A percentile compares a stretch with the other conserved stretches of the same genome.
Evolutionary conservation across 92 coral and sea anemone genomes (phyloP).

Genomic region (Zoanthus solanderi): DNA sequence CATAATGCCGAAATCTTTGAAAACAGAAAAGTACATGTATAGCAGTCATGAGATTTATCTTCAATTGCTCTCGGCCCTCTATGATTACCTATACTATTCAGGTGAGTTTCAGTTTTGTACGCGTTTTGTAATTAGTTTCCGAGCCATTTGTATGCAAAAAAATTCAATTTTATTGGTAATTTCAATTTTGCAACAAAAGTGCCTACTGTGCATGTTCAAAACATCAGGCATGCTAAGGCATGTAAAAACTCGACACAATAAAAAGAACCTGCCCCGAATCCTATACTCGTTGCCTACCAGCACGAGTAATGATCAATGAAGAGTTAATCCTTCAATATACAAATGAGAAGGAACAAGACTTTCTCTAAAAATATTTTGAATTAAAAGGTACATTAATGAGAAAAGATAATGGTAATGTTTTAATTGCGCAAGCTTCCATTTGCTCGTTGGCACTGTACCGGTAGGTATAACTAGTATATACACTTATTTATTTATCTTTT

Average conservation of each 20-base stretch:
- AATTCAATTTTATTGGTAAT: conserved; percentile 38
- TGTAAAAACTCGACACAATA: neutral
- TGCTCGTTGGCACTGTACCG: conserved; percentile 41
- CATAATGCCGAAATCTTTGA: conserved; percentile 10
- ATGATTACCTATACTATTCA: conserved; percentile 29
- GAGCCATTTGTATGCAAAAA: conserved; percentile 32
- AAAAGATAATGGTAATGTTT: neutral
- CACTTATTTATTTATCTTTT: too few relatives aligned
- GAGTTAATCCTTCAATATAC: conserved; percentile 1
- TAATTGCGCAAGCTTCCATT: conserved; percentile 20
- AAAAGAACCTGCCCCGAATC: conserved; percentile 10
- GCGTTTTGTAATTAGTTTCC: conserved; percentile 32
- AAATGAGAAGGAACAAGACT: conserved; percentile 3
- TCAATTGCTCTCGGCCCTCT: conserved; percentile 38
- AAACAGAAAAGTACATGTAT: neutral
- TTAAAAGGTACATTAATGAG: conserved; percentile 27
- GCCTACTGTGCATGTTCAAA: conserved; percentile 22
- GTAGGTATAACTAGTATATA: conserved; percentile 19
- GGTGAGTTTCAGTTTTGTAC: conserved; percentile 33
- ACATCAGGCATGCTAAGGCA: neutral
- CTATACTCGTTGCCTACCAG: conserved; percentile 7
- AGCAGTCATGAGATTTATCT: conserved; percentile 40
- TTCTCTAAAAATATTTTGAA: neutral
- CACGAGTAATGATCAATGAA: conserved; percentile 4
- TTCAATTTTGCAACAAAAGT: conserved; percentile 24